Base-by-base conservation (phyloP, 2,113 vertebrate genomes). In the Bungarus multicinctus region DNA sequence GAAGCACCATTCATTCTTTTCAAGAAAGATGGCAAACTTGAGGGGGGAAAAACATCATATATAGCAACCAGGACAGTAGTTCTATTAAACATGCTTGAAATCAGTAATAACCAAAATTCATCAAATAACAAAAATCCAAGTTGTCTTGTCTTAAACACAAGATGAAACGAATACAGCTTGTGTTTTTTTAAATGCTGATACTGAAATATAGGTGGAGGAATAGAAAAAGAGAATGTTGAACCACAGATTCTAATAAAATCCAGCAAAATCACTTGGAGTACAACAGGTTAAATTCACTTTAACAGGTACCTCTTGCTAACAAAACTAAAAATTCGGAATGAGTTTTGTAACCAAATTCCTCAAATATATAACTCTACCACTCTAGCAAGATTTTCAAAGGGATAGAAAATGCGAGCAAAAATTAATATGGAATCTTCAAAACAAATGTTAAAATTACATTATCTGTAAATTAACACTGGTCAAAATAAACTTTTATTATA, bases 1-100 rank as follows among this genome's bases (percentile, higher is more conserved):
- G 97, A 98, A 98, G 98, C 97, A 96, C 98, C 96, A 97, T 98
- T 98, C 98, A 98, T 96, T 97, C 95, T 96, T 89, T 95, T 87
- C 69, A 96, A 98, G 98, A 98, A 98, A 98, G 97, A 98, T 97
- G 97, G 96, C 96, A 96, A 97, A 95, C 95, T 81, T 95, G 92
- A 89, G 69, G 16, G 23, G 54, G 0, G 16, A 0, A 39, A 87
- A 87, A 92, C 92, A 96, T 64, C 60, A 64, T n/a, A 27, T n/a
- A 87, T 18, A 10, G 92, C n/a, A 89, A 74, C 34, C 81, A 92
- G 2, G 6, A 25, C 30, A 58, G n/a, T 34, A 95, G 87, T 94
- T 95, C 14, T 60, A 74, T 39, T 39, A 85, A 8, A 25, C 93
- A 95, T 55, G 12, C 39, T 34, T 87, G 53, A n/a, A 91, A 86